Percentiles rank a stretch among this genome's conserved stretches.
Evolutionary conservation across 2,113 vertebrate genomes (phyloP).

Genomic region (Apistogramma diplotaenia): DNA sequence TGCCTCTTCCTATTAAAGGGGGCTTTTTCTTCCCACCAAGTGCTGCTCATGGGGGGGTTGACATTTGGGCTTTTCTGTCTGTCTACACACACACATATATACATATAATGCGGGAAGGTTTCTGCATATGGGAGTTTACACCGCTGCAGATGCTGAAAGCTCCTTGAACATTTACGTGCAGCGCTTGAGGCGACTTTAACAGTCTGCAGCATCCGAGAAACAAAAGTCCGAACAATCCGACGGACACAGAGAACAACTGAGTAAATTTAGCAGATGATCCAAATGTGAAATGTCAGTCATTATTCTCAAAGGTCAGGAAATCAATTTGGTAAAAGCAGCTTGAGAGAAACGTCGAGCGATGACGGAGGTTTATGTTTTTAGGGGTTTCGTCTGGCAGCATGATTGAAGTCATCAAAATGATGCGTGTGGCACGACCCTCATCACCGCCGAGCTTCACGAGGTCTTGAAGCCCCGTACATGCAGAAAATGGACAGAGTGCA

Average conservation of each 20-base stretch:
- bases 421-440: not conserved
- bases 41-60: too few species aligned
- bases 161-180: not conserved
- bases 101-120: too few species aligned
- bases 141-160: not conserved
- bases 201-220: not conserved
- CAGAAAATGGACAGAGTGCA: not conserved
- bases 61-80: too few species aligned
- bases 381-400: not conserved
- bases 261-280: not conserved
- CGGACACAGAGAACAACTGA: not conserved
- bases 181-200: not conserved
- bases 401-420: not conserved
- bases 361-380: not conserved
- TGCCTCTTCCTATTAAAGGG: not conserved
- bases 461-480: not conserved
- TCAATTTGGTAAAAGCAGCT: not conserved
- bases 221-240: not conserved
- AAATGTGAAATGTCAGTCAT: conserved; percentile 3
- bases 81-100: too few species aligned
- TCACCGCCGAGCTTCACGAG: not conserved
- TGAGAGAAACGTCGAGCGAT: not conserved
- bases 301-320: conserved; percentile 15
- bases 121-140: too few species aligned
- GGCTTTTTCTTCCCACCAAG: too few species aligned